A percentile compares a stretch with the other conserved stretches of the same genome.
These are phyloP conservation scores for Sprattus sprattus DNA, from an alignment of 2,113 vertebrate species.

Conservation along the genomic window DNA sequence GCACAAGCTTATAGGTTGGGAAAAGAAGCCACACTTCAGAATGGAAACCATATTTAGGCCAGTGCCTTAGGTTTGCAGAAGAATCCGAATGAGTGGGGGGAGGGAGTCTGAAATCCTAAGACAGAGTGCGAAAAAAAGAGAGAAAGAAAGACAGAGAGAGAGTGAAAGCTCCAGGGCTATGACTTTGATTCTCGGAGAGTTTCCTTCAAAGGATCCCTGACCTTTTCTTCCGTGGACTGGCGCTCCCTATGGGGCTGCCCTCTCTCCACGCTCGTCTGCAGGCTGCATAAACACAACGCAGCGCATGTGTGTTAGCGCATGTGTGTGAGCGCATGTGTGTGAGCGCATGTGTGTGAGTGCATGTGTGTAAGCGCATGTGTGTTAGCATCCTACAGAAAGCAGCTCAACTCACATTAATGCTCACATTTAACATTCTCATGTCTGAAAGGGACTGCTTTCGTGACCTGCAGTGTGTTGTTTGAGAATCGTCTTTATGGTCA, in stretches of 20 bases:
- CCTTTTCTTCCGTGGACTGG: constrained; percentile 39
- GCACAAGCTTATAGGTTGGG: neutral
- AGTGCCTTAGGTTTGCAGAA: neutral
- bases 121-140: neutral
- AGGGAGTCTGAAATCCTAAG: neutral
- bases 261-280: neutral
- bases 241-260: constrained; percentile 16
- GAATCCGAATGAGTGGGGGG: neutral
- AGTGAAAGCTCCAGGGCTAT: constrained; percentile 9
- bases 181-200: constrained; percentile 43
- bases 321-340: neutral
- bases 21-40: neutral
- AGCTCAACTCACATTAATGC: neutral
- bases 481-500: too few relatives aligned
- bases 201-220: constrained; percentile 35
- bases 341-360: too few relatives aligned
- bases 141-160: neutral
- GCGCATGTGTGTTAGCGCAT: neutral
- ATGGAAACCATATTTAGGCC: constrained; percentile 46
- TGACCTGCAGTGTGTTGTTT: too few relatives aligned
- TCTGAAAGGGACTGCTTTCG: too few relatives aligned
- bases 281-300: neutral
- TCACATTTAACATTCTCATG: neutral
- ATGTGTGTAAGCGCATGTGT: neutral
- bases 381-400: neutral